A percentile compares a stretch with the other conserved stretches of the same genome.
phyloP scores from a whole-genome alignment of 2,113 vertebrate genomes.

The Nothoprocta pentlandii region DNA sequence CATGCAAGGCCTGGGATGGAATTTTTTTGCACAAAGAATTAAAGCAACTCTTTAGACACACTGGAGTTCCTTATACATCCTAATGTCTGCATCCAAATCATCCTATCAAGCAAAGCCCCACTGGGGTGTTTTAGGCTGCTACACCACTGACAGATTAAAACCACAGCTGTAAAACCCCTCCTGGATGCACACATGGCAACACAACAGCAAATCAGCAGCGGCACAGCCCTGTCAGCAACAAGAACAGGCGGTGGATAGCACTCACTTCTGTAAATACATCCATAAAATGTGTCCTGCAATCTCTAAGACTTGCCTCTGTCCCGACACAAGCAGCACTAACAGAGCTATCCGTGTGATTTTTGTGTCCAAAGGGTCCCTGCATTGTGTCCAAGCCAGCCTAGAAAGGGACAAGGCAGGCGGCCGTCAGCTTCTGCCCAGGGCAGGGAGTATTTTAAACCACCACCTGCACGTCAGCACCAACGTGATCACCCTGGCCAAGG shows the following conservation, averaged over 20 bases:
- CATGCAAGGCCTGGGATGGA: background rate
- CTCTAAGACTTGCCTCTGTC: background rate
- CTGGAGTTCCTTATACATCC: background rate
- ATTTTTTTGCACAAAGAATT: background rate
- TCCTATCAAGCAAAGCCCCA: background rate
- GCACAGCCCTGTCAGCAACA: background rate
- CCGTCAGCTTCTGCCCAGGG: rapidly evolving
- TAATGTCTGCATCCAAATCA: background rate
- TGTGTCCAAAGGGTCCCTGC: background rate
- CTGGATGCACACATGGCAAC: background rate
- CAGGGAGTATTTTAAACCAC: background rate
- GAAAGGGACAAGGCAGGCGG: background rate
- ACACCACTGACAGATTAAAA: background rate
- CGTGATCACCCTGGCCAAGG: background rate
- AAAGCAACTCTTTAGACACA: background rate
- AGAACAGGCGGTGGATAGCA: no score
- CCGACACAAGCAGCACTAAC: background rate
- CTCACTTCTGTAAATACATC: background rate
- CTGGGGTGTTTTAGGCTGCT: background rate
- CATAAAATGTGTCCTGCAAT: background rate
- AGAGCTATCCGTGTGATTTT: rapidly evolving
- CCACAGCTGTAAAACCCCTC: background rate
- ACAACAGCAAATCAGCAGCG: no score
- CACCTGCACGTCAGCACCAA: background rate
- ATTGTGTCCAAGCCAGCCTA: background rate